Evolutionary conservation across 2,797 vertebrate genomes (phyloP), one percentile per base, ranked within the genome.

Genomic region (Coendou prehensilis): DNA sequence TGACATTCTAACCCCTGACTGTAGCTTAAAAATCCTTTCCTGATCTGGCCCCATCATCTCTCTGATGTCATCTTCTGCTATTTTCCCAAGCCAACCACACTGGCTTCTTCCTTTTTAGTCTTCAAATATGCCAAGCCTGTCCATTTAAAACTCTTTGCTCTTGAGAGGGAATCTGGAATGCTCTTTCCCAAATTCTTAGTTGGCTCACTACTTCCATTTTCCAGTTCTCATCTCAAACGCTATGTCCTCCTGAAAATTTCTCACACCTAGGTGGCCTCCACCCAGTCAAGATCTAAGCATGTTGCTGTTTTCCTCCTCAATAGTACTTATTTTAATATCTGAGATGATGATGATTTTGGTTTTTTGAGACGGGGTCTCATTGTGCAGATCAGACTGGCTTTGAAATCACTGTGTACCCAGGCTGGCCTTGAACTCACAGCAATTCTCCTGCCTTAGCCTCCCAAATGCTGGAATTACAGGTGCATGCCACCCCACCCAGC

Each of bases 221-320:
- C 82, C 20, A 88, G 37, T 50, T 71, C 26, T 89, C 67, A 89
- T 82, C 52, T 92, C 79, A 96, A 33, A 94, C 79, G 10, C 69
- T 73, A 56, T 37, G 11, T 67, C 30, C 50, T 61, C 56, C n/a
- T 37, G 57, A 85, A 73, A 80, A 76, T 15, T 89, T 89, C 41
- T n/a, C 37, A 85, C 18, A 81, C 13, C 28, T 85, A 80, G 54
- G 28, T 63, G 28, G 54, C 30, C 30, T 93, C 76, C 69, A 88
- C 33, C 9, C 14, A 86, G 20, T 79, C 50, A 57, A 23, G 33
- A 17, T 93, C n/a, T 88, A 93, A 90, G 37, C 22, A 84, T 2
- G 41, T 41, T 83, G 41, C 9, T 91, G 1, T 93, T 84, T 93
- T 57, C 57, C 80, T 89, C 79, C 11, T 88, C 67, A 78, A 17